These are phyloP conservation scores for Solenopsis fugax DNA, from an alignment of 1,140 invertebrate species.

Conservation along the genomic window DNA sequence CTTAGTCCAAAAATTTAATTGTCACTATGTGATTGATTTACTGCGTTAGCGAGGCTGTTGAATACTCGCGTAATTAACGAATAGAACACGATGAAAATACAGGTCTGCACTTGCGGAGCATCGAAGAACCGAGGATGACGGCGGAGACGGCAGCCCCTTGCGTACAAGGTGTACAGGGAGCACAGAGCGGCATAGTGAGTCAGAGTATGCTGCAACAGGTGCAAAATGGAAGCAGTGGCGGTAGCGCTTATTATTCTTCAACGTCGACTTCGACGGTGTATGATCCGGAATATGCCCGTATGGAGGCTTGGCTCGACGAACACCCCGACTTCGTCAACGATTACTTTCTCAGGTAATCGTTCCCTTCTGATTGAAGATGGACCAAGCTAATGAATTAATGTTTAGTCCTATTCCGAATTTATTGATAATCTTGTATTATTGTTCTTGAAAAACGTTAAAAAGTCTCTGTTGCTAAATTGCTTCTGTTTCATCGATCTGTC, in stretches of 20 bases:
- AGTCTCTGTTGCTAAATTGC: not conserved
- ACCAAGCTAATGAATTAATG: not conserved
- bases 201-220: slow-evolving; percentile 81
- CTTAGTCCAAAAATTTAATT: not conserved
- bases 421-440: not conserved
- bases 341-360: slow-evolving; percentile 94
- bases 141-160: slow-evolving; percentile 88
- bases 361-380: not conserved
- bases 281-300: slow-evolving; percentile 94
- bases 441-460: not conserved
- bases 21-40: not conserved
- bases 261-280: slow-evolving; percentile 88
- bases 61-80: slow-evolving; percentile 6
- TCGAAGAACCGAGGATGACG: slow-evolving; percentile 92
- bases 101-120: slow-evolving; percentile 93
- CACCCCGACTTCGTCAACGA: slow-evolving; percentile 98
- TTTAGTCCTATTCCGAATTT: not conserved
- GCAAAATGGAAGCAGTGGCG: slow-evolving; percentile 77
- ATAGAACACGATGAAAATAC: slow-evolving; percentile 65
- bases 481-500: not conserved
- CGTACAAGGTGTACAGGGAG: slow-evolving; percentile 86
- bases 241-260: slow-evolving; percentile 77
- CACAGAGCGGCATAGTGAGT: slow-evolving; percentile 86
- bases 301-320: slow-evolving; percentile 98
- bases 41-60: not conserved